phyloP scores from a whole-genome alignment of 2,888 invertebrate genomes.

The Drosophila helvetica region DNA sequence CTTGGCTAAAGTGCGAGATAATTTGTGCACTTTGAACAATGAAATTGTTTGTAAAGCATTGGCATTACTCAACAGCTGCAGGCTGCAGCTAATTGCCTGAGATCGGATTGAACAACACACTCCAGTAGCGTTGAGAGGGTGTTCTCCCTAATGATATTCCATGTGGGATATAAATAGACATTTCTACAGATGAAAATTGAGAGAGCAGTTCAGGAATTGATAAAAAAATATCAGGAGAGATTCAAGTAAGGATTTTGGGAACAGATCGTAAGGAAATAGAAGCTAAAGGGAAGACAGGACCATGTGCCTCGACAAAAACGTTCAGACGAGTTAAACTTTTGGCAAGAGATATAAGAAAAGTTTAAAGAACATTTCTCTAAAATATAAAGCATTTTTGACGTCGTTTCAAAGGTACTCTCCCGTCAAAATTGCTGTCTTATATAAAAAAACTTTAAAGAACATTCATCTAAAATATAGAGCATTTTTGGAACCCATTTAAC shows the following conservation, averaged over 20 bases:
- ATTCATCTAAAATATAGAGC: too few relatives aligned
- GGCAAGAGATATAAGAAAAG: not conserved
- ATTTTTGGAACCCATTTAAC: not conserved
- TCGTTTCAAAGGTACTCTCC: too few relatives aligned
- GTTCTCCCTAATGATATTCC: not conserved
- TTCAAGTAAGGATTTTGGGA: not conserved
- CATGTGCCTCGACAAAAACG: too few relatives aligned
- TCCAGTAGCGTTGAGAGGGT: not conserved
- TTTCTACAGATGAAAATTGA: not conserved
- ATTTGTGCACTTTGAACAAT: slow-evolving; percentile 28
- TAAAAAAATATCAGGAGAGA: not conserved
- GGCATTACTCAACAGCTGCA: slow-evolving; percentile 46
- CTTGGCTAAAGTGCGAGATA: not conserved
- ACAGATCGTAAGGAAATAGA: not conserved
- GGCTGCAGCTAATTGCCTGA: slow-evolving; percentile 15
- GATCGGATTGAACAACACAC: slow-evolving; percentile 10
- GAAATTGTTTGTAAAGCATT: slow-evolving; percentile 32
- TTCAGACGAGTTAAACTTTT: not conserved
- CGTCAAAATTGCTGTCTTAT: too few relatives aligned
- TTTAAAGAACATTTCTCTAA: too few relatives aligned
- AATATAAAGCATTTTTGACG: too few relatives aligned
- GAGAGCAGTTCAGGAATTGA: too few relatives aligned
- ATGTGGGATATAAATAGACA: not conserved
- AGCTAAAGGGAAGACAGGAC: too few relatives aligned
- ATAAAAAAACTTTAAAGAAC: too few relatives aligned